Evolutionary conservation across 2,888 invertebrate species (phyloP).

Genomic region (Ischnus inquisitorius): DNA sequence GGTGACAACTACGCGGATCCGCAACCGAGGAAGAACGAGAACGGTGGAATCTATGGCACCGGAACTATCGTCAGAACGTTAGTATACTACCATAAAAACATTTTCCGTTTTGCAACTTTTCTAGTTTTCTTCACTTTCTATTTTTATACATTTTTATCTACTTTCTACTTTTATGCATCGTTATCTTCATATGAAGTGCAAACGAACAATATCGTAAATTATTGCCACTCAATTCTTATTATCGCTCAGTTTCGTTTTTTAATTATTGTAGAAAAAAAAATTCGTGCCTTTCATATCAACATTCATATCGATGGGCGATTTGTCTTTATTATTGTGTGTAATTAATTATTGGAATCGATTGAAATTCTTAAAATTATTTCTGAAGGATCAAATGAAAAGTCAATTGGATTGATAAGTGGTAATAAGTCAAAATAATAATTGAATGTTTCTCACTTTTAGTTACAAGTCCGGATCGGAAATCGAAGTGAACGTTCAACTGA

Average conservation of each 20-base stretch:
- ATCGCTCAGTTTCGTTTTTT: background rate
- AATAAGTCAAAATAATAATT: background rate
- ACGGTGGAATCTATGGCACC: constrained; percentile 86
- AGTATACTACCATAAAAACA: constrained; percentile 46
- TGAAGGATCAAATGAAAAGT: background rate
- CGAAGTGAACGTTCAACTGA: constrained; percentile 83
- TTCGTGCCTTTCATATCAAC: too few relatives aligned
- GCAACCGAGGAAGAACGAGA: constrained; percentile 86
- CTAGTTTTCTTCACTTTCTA: background rate
- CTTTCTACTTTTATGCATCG: background rate
- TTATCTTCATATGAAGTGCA: too few relatives aligned
- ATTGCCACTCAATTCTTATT: too few relatives aligned
- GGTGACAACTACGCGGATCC: constrained; percentile 86
- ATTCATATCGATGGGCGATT: background rate
- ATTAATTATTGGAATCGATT: background rate
- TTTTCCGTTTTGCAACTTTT: too few relatives aligned
- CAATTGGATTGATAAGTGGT: background rate
- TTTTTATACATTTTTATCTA: too few relatives aligned
- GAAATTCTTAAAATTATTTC: background rate
- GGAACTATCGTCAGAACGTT: constrained; percentile 86
- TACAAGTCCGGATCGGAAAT: constrained; percentile 80
- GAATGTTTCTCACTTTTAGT: constrained; percentile 69
- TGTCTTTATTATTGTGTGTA: background rate
- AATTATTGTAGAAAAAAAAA: too few relatives aligned
- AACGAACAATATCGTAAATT: too few relatives aligned